These are phyloP conservation scores for Podarcis cretensis DNA, from an alignment of 2,113 vertebrate genomes.

Conservation along the genomic window DNA sequence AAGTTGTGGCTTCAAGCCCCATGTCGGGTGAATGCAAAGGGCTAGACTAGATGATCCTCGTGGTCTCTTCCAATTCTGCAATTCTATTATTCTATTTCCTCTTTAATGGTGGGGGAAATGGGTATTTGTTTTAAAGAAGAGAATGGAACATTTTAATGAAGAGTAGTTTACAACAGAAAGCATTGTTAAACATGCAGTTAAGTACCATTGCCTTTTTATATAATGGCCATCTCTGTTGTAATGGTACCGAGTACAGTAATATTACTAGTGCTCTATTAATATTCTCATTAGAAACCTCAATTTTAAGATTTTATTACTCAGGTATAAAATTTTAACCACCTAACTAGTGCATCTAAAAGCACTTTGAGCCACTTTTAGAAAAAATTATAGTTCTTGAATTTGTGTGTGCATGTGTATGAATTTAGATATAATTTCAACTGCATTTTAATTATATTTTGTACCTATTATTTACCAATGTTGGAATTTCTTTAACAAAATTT, in stretches of 20 bases:
- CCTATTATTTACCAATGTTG: background rate
- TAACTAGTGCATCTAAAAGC: slow-evolving; percentile 7
- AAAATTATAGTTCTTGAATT: slow-evolving; percentile 32
- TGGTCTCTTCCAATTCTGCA: too few relatives aligned
- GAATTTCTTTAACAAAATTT: background rate
- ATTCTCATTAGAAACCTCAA: slow-evolving; percentile 10
- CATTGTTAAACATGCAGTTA: slow-evolving; percentile 37
- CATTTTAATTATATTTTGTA: background rate
- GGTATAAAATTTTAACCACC: background rate
- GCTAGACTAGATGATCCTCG: background rate
- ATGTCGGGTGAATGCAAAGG: too few relatives aligned
- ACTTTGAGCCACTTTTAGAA: slow-evolving; percentile 27
- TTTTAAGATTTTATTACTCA: slow-evolving; percentile 29
- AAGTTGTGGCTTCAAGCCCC: too few relatives aligned
- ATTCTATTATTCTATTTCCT: background rate
- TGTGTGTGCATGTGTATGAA: slow-evolving; percentile 7
- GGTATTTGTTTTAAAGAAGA: background rate
- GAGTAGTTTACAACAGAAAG: slow-evolving; percentile 28
- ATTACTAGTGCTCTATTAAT: background rate
- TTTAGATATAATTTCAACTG: too few relatives aligned
- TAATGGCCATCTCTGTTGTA: slow-evolving; percentile 39
- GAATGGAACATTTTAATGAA: slow-evolving; percentile 45
- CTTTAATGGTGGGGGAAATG: background rate
- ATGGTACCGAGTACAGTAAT: background rate
- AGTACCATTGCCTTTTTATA: slow-evolving; percentile 19